Percentiles rank a stretch among this genome's conserved stretches.
phyloP scores from a whole-genome alignment of 2,888 invertebrate genomes.

The Caenorhabditis parvicauda region DNA sequence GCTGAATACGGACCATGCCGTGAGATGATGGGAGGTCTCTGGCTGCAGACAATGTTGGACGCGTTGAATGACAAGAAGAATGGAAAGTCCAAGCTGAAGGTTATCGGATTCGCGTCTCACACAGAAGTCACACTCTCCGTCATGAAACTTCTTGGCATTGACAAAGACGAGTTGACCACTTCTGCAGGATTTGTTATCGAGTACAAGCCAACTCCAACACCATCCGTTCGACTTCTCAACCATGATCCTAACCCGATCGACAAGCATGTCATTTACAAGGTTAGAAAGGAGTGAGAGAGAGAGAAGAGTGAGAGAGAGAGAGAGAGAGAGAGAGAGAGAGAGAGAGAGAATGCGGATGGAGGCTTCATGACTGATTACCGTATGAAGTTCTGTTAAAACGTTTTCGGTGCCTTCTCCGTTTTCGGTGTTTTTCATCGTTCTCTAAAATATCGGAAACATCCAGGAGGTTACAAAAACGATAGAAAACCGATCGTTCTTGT shows the following conservation, averaged over 20 bases:
- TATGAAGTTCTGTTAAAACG: too few species aligned
- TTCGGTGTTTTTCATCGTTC: too few species aligned
- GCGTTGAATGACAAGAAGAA: constrained; percentile 13
- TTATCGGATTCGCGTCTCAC: constrained; percentile 47
- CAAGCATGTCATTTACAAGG: constrained; percentile 41
- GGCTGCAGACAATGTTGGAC: constrained; percentile 37
- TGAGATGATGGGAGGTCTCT: constrained; percentile 47
- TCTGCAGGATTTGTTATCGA: constrained; percentile 48
- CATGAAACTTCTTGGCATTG: constrained; percentile 39
- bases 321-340: too few species aligned
- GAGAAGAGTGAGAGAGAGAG: too few species aligned
- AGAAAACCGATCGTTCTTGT: too few species aligned
- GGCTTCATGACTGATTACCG: too few species aligned
- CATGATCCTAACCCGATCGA: constrained; percentile 51
- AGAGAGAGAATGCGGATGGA: too few species aligned
- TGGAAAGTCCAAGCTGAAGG: constrained; percentile 22
- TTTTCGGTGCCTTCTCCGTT: too few species aligned
- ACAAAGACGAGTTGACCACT: constrained; percentile 38
- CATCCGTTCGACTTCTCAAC: constrained; percentile 34
- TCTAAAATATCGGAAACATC: too few species aligned
- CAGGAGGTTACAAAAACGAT: too few species aligned
- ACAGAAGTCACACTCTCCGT: constrained; percentile 44
- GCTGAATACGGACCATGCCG: constrained; percentile 40
- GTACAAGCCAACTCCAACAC: constrained; percentile 21
- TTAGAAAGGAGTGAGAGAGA: too few species aligned